phyloP scores from a whole-genome alignment of 2,113 vertebrate genomes.

The Xiphophorus hellerii region DNA sequence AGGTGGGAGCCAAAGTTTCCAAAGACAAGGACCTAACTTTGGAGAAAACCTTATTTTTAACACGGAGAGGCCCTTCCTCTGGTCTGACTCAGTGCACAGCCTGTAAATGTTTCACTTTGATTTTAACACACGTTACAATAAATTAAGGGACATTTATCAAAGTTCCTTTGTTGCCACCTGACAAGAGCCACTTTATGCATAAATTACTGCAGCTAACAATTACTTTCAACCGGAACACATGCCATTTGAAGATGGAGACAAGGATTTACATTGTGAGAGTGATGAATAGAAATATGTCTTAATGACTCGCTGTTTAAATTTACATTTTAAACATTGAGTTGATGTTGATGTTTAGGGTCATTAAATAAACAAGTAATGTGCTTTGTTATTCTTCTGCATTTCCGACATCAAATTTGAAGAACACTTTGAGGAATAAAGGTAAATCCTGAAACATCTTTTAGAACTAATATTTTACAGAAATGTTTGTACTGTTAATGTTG shows the following conservation, averaged over 20 bases:
- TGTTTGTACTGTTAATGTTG: conserved; percentile 1
- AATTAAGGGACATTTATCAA: conserved; percentile 95
- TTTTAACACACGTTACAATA: conserved; percentile 94
- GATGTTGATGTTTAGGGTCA: conserved; percentile 11
- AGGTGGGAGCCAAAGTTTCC: conserved; percentile 63
- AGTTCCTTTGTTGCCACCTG: conserved; percentile 86
- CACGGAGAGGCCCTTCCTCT: conserved; percentile 76
- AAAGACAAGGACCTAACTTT: conserved; percentile 56
- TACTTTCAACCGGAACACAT: conserved; percentile 84
- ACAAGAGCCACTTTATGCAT: conserved; percentile 91
- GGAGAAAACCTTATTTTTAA: conserved; percentile 66
- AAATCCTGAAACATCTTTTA: not conserved
- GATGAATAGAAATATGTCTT: conserved; percentile 55
- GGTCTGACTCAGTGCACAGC: conserved; percentile 88
- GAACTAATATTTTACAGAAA: not conserved
- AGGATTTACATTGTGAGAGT: conserved; percentile 87
- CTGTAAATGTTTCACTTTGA: conserved; percentile 95
- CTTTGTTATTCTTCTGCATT: not conserved
- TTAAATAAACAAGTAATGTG: not conserved
- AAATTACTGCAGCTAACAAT: conserved; percentile 91
- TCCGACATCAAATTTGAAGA: conserved; percentile 11
- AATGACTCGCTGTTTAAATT: conserved; percentile 44
- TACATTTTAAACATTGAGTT: conserved; percentile 34
- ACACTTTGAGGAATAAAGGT: not conserved
- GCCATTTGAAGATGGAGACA: conserved; percentile 86